Base-by-base conservation (phyloP, 2,113 vertebrate genomes). In the Limnothrissa miodon region DNA sequence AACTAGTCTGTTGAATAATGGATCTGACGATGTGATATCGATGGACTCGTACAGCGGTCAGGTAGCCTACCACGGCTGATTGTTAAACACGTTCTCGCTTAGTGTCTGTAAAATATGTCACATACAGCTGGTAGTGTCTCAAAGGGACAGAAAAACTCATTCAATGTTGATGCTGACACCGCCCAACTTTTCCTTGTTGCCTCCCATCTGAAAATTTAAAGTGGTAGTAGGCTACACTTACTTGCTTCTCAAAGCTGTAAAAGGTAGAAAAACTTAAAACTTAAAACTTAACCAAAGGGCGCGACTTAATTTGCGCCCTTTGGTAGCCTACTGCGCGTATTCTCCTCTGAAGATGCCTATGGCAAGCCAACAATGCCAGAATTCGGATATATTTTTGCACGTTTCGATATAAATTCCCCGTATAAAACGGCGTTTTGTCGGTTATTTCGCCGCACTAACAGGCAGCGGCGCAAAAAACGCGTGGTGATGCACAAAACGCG, bases 121-220 rank as follows among this genome's bases (percentile, higher is more conserved):
- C 85, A 86, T 89, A 88, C 90, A 91, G 87, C 88, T 84, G 88
- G 66, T 21, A 62, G 59, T 79, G 44, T 87, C 87, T 89, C 86
- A 80, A 86, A 85, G 85, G 87, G 59, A 82, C 81, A 80, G 78
- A 81, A 56, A 29, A 79, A 51, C 59, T 85, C 23, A 89, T 91
- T 85, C 81, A 91, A n/a, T 91, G 89, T 90, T 88, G 62, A 83
- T 89, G 17, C 83, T n/a, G 46, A 79, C 79, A 7, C 84, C 87
- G 80, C 85, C 89, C 84, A 45, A 29, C 78, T 51, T 48, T 82
- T 29, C 19, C 78, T 62, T 80, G 33, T 46, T 81, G 36, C 83
- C 82, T 56, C 90, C 85, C 78, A 82, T 56, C 2, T 78, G 13
- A 48, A n/a, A n/a, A 1, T 79, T 91, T 91, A 89, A 91, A 90